Evolutionary conservation across 1,140 invertebrate species (phyloP).

Genomic region (Drosophila albomicans): DNA sequence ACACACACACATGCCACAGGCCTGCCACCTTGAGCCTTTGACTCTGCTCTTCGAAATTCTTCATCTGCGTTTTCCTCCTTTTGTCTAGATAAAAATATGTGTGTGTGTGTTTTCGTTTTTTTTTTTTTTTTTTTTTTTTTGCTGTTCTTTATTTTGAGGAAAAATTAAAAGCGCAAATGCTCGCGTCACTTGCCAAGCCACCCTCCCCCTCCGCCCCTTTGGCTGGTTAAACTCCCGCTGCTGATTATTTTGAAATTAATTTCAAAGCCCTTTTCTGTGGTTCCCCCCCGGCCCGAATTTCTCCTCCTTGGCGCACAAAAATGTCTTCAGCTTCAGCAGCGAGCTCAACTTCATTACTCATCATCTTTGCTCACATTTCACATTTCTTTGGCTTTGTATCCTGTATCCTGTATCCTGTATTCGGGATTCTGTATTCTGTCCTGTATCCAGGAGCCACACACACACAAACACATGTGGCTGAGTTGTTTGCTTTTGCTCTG

Average conservation of each 20-base stretch:
- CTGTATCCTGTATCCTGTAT: background rate
- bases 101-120: background rate
- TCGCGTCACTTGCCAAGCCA: background rate
- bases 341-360: constrained; percentile 47
- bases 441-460: background rate
- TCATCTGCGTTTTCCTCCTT: constrained; percentile 32
- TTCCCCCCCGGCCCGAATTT: constrained; percentile 25
- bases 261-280: constrained; percentile 64
- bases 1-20: background rate
- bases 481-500: no score
- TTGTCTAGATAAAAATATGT: constrained; percentile 39
- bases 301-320: constrained; percentile 23
- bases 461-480: background rate
- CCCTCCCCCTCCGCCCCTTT: background rate
- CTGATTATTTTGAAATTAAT: constrained; percentile 82
- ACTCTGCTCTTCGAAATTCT: background rate
- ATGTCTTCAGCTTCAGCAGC: constrained; percentile 41
- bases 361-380: constrained; percentile 9
- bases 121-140: no score
- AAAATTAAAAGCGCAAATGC: constrained; percentile 56
- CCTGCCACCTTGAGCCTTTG: background rate
- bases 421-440: no score
- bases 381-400: constrained; percentile 21
- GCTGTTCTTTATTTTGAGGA: constrained; percentile 12
- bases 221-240: constrained; percentile 45